phyloP scores from a whole-genome alignment of 2,797 vertebrate genomes.

The Mormyrops boulengeri region DNA sequence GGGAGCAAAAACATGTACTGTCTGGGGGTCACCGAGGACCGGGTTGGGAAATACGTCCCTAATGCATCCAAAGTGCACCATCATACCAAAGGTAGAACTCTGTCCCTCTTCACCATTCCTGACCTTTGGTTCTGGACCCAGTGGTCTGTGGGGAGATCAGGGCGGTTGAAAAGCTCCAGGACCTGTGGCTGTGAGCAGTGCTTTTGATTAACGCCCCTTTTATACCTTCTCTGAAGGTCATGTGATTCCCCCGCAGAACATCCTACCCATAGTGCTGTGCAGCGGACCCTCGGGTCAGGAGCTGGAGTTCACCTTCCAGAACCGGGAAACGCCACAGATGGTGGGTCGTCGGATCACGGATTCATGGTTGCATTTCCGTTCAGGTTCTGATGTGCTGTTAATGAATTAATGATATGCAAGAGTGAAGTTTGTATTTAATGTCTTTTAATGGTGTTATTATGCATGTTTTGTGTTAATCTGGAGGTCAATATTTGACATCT shows the following conservation, averaged over 20 bases:
- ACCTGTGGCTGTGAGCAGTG: not conserved
- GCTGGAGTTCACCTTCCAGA: slow-evolving; percentile 89
- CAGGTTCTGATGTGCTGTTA: not conserved
- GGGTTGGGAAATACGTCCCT: not conserved
- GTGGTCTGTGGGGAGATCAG: not conserved
- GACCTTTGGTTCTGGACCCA: not conserved
- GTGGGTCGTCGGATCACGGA: slow-evolving; percentile 51
- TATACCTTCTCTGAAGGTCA: slow-evolving; percentile 64
- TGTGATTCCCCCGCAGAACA: slow-evolving; percentile 86
- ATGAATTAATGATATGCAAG: not conserved
- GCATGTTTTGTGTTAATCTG: not conserved
- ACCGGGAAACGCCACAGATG: slow-evolving; percentile 78
- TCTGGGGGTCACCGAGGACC: not conserved
- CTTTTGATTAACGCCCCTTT: not conserved
- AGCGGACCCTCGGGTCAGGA: slow-evolving; percentile 82
- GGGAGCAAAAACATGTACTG: not conserved
- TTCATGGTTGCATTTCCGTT: not conserved
- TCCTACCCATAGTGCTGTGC: slow-evolving; percentile 83
- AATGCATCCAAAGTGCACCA: not conserved
- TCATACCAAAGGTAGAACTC: not conserved
- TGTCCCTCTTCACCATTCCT: not conserved
- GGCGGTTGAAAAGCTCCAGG: not conserved
- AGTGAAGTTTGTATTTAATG: not conserved
- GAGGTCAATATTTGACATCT: not conserved
- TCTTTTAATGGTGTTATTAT: not conserved